Base-by-base conservation (phyloP, 1,140 invertebrate genomes). In the Caenorhabditis tropicalis region DNA sequence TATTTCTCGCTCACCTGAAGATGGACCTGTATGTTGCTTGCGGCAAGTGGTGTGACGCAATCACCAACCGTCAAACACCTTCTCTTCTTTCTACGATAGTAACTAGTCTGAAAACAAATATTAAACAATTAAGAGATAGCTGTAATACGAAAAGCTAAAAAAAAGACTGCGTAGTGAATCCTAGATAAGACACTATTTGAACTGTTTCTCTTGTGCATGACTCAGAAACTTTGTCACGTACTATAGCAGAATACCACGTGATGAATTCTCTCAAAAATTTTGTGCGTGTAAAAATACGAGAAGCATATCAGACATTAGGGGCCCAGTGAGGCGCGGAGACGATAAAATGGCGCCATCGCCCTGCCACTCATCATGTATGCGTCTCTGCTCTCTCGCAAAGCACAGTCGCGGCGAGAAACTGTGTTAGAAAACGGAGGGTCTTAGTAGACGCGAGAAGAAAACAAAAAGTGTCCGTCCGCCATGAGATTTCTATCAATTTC, bases 301-400 rank as follows among this genome's bases (percentile, higher is more conserved):
- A 36, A 65, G 36, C 29, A 56, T 27, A 46, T 9, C n/a, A 74
- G 65, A 74, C 58, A 65, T 15, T 19, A 15, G 6, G 65, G 65
- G 24, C 65, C 65, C 33, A n/a, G n/a, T n/a, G 15, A 33, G 58
- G 29, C 29, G 31, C 36, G 29, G 36, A 10, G 65, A 74, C 65
- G 65, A 74, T 74, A 74, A 74, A 74, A 43, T 74, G 65, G 65
- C 65, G 65, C 65, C 65, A 74, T 74, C 36, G 33, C 65, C 36
- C 65, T 24, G 65, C 19, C 65, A 74, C n/a, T 43, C 65, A 74
- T 2, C 33, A 36, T 36, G 31, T 36, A 10, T 74, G 65, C 21
- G 36, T 74, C 36, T 74, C 65, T 43, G 65, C 36, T 43, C 21
- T 43, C 36, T 65, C 58, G 58, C n/a, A 19, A 74, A 6, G 65